A percentile compares a stretch with the other conserved stretches of the same genome.
These are phyloP conservation scores for Yponomeuta sedellus DNA, from an alignment of 2,888 invertebrate species.

Conservation along the genomic window DNA sequence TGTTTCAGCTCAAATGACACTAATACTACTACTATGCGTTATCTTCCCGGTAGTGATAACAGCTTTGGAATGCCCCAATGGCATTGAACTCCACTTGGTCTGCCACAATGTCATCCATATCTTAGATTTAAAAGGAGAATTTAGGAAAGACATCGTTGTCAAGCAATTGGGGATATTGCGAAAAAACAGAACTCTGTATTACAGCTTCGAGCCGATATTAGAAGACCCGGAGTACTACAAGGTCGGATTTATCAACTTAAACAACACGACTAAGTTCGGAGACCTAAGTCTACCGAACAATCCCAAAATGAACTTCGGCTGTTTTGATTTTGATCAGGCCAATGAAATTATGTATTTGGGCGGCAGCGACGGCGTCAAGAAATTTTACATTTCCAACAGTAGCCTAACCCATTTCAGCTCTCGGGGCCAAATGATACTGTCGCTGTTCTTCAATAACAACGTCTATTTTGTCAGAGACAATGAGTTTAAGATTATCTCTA, in stretches of 20 bases:
- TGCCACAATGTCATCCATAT: slow-evolving; percentile 50
- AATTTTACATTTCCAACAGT: slow-evolving; percentile 36
- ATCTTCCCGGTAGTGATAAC: slow-evolving; percentile 21
- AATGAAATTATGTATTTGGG: slow-evolving; percentile 52
- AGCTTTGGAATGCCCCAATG: slow-evolving; percentile 38
- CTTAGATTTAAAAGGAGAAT: slow-evolving; percentile 50
- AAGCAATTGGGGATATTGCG: slow-evolving; percentile 47
- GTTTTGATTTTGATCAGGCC: slow-evolving; percentile 58
- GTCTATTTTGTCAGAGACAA: slow-evolving; percentile 47
- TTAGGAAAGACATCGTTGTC: slow-evolving; percentile 49
- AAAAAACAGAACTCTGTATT: slow-evolving; percentile 46
- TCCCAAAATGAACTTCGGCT: slow-evolving; percentile 47
- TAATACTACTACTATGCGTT: neutral
- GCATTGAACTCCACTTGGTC: slow-evolving; percentile 39
- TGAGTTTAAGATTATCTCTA: slow-evolving; percentile 24
- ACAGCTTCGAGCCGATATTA: slow-evolving; percentile 54
- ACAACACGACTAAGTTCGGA: slow-evolving; percentile 30
- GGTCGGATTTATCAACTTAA: slow-evolving; percentile 50
- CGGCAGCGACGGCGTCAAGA: slow-evolving; percentile 53
- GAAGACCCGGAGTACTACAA: slow-evolving; percentile 55
- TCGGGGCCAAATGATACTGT: slow-evolving; percentile 45
- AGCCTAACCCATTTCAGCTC: slow-evolving; percentile 48
- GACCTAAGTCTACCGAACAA: slow-evolving; percentile 34
- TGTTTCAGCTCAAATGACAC: slow-evolving; percentile 20
- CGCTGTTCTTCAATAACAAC: slow-evolving; percentile 48